These are phyloP conservation scores for Motacilla alba DNA, from an alignment of 2,113 vertebrate genomes.

Conservation along the genomic window DNA sequence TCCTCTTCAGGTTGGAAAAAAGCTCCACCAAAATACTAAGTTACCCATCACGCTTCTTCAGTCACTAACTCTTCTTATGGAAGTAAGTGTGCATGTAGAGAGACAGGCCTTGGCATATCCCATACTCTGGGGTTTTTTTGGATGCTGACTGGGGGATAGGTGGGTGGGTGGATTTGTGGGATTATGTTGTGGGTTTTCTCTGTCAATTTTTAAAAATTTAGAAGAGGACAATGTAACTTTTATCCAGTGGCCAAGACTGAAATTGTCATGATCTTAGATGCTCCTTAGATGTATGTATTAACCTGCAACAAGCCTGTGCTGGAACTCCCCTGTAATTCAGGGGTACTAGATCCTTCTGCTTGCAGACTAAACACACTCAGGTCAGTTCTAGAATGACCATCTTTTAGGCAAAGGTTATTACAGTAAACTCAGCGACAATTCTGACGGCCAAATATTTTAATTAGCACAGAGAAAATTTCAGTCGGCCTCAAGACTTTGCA, in stretches of 20 bases:
- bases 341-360: not conserved
- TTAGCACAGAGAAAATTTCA: not conserved
- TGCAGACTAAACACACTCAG: not conserved
- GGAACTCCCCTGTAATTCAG: not conserved
- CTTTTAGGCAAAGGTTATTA: not conserved
- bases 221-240: not conserved
- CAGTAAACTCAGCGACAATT: not conserved
- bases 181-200: not conserved
- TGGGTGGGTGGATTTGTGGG: not conserved
- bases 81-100: not conserved
- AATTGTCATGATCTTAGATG: not conserved
- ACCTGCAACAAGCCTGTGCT: not conserved
- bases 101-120: not conserved
- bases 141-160: not conserved
- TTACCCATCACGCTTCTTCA: not conserved
- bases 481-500: too few relatives aligned
- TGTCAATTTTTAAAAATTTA: not conserved
- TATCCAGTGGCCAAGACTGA: not conserved
- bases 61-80: not conserved
- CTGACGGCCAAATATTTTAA: not conserved
- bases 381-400: fast-evolving
- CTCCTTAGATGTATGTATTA: fast-evolving
- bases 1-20: not conserved
- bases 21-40: not conserved
- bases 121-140: fast-evolving